phyloP scores from a whole-genome alignment of 2,113 vertebrate species.

The Cebus imitator region DNA sequence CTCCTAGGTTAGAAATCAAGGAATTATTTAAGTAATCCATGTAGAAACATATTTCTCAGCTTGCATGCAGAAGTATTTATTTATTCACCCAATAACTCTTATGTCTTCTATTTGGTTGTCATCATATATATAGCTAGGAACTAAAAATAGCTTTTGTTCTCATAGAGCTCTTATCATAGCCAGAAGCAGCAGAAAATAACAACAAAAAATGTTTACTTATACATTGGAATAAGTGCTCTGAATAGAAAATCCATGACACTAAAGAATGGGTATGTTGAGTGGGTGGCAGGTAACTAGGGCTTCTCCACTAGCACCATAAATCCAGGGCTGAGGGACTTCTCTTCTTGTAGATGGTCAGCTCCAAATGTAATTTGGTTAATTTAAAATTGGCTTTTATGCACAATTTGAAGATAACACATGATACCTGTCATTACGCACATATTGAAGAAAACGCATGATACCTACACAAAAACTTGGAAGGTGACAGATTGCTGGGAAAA shows the following conservation, averaged over 20 bases:
- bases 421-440: neutral
- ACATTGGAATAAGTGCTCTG: neutral
- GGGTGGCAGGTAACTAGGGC: fast-evolving
- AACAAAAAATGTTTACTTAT: neutral
- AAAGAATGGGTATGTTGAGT: neutral
- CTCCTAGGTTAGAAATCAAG: neutral
- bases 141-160: neutral
- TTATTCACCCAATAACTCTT: neutral
- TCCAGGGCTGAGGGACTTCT: neutral
- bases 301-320: neutral
- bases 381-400: neutral
- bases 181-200: neutral
- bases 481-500: neutral
- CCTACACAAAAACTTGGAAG: neutral
- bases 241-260: neutral
- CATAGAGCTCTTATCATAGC: neutral
- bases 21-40: neutral
- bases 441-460: neutral
- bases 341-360: neutral
- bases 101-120: neutral
- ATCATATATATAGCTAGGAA: neutral
- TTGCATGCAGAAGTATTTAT: neutral
- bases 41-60: neutral
- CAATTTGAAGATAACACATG: neutral
- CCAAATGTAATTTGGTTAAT: neutral